Evolutionary conservation across 1,140 invertebrate species (phyloP).

Genomic region (Eufriesea mexicana): DNA sequence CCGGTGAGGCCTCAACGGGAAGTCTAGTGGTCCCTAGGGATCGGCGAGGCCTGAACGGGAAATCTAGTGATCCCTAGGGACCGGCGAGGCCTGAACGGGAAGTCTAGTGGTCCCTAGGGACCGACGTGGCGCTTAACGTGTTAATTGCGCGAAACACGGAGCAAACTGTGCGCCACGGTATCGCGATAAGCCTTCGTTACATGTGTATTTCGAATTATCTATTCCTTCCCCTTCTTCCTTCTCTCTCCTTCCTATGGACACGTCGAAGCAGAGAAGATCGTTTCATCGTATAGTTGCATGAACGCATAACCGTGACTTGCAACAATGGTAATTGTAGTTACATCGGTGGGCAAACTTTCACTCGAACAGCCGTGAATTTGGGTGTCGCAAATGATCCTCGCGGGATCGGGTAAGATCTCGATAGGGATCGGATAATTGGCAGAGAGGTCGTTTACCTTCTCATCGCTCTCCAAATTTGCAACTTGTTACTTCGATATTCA

Average conservation of each 20-base stretch:
- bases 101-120: no score
- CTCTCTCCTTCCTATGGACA: neutral
- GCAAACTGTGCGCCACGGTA: neutral
- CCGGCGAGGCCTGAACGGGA: no score
- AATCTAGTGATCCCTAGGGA: no score
- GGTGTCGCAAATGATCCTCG: conserved; percentile 5
- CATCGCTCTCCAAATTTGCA: neutral
- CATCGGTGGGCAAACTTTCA: conserved; percentile 32
- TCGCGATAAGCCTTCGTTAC: neutral
- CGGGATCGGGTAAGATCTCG: neutral
- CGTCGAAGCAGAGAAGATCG: neutral
- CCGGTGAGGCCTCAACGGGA: no score
- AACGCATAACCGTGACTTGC: conserved; percentile 18
- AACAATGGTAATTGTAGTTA: neutral
- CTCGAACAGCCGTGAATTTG: neutral
- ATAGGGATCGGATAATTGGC: neutral
- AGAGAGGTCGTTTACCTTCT: neutral
- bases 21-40: no score
- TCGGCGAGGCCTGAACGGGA: no score
- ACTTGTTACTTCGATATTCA: neutral
- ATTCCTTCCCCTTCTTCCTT: no score
- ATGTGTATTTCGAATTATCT: neutral
- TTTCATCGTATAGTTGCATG: neutral
- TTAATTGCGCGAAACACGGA: neutral
- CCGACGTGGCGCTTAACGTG: no score